Conservation (phyloP, 92 coral and sea anemone species). For the Parazoanthus swiftii region DNA sequence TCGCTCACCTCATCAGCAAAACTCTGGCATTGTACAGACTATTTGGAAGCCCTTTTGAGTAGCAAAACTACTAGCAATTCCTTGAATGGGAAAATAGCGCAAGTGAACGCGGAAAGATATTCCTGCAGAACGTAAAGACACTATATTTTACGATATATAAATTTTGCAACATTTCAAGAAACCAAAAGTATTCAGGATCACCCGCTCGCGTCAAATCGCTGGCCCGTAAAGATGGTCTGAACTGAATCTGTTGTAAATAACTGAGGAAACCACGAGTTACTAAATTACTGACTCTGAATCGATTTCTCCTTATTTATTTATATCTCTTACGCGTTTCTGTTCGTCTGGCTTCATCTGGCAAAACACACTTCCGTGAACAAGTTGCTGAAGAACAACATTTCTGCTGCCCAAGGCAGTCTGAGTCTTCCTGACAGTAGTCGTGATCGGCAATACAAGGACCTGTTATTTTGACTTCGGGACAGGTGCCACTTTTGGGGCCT, state of each 20-base stretch:
- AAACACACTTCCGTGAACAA: slow-evolving; percentile 19
- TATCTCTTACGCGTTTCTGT: slow-evolving; percentile 13
- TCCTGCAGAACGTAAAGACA: no score
- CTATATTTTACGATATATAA: no score
- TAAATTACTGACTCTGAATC: background rate
- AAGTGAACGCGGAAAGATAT: no score
- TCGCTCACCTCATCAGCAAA: no score
- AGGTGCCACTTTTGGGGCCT: slow-evolving; percentile 18
- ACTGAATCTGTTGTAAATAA: background rate
- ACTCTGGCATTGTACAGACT: no score
- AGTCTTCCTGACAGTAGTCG: background rate
- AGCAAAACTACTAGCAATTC: no score
- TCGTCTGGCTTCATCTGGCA: slow-evolving; percentile 19
- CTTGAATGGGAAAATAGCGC: no score
- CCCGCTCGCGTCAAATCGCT: no score
- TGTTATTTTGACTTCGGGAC: slow-evolving; percentile 22
- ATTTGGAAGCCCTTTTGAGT: no score
- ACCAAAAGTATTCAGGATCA: no score
- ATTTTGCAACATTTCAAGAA: no score
- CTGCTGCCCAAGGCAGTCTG: slow-evolving; percentile 22
- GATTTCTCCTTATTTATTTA: background rate
- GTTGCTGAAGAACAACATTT: slow-evolving; percentile 16
- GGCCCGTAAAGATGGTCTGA: no score
- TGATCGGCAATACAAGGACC: slow-evolving; percentile 20
- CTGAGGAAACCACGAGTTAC: background rate